Base-by-base conservation (phyloP, 2,113 vertebrate species). In the Turnix velox region DNA sequence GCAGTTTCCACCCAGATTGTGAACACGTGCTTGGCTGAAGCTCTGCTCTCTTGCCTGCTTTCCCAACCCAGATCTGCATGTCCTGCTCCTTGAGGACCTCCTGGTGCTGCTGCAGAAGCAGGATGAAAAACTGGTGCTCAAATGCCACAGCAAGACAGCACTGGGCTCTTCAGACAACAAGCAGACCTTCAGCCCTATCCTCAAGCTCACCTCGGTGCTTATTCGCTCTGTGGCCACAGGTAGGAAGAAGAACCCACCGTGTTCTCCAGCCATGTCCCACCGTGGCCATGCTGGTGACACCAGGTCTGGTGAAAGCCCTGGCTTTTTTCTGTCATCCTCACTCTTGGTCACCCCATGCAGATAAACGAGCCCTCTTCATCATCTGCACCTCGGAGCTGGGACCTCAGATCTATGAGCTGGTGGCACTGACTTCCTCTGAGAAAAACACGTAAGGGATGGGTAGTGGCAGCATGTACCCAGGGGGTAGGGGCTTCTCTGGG, bases 321-420 rank as follows among this genome's bases (percentile, higher is more conserved):
- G 1, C 20, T 20, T 0, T 7, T 19, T 12, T 28, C 48, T 40
- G 14, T 66, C 27, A 57, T 61, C 39, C 1, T 57, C 11, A 0
- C 39, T 10, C 39, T 31, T 48, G 23, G 19, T 48, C 55, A 4
- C 9, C 58, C 37, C 25, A 9, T 4, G 3, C 95, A 99, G 99
- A 99, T 89, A 99, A 98, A 54, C 98, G 98, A 65, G 99, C 99
- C 3, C 98, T 99, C 62, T 99, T 99, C 90, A 97, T 99, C 87
- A 99, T 99, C 97, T 99, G 99, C 97, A 98, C 99, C 3, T 99
- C 98, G 0, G 98, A 99, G 94, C 35, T 98, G 92, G 98, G 98
- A 1, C 98, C 98, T 5, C 99, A 99, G 94, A 99, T 99, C 94
- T 99, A 99, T 2, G 99, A 99, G 87, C 97, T 99, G 95, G 98